Conservation (phyloP, 2,113 vertebrate genomes). For the Peromyscus leucopus region DNA sequence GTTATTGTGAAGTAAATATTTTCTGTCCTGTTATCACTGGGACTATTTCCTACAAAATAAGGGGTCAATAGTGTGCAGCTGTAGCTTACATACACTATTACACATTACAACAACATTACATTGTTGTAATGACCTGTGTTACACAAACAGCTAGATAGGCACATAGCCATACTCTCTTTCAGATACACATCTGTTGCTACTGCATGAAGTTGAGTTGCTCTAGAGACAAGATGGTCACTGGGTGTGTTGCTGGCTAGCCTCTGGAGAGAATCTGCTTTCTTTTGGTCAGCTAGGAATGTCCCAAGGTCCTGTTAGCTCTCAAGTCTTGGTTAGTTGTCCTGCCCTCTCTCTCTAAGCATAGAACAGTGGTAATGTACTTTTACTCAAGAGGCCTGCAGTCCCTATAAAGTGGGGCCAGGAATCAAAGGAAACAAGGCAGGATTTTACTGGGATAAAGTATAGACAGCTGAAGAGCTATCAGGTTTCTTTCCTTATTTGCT, state of each 20-base stretch:
- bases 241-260: neutral
- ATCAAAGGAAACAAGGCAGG: neutral
- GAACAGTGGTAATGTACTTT: too few species aligned
- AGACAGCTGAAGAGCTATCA: too few species aligned
- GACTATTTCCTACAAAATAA: neutral
- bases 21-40: neutral
- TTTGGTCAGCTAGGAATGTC: neutral
- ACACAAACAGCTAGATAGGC: neutral
- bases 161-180: neutral
- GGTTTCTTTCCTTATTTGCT: neutral
- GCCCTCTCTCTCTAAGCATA: neutral
- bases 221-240: neutral
- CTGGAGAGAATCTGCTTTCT: neutral
- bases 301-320: neutral
- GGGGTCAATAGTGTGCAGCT: neutral
- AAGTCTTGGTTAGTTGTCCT: neutral
- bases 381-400: neutral
- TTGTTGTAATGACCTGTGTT: neutral
- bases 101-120: too few species aligned
- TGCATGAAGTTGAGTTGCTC: neutral
- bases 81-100: neutral
- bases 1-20: neutral
- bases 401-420: neutral
- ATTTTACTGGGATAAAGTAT: neutral
- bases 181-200: too few species aligned